Evolutionary conservation across 1,140 invertebrate species (phyloP), one percentile per base, ranked within the genome.

Genomic region (Dreissena rostriformis): DNA sequence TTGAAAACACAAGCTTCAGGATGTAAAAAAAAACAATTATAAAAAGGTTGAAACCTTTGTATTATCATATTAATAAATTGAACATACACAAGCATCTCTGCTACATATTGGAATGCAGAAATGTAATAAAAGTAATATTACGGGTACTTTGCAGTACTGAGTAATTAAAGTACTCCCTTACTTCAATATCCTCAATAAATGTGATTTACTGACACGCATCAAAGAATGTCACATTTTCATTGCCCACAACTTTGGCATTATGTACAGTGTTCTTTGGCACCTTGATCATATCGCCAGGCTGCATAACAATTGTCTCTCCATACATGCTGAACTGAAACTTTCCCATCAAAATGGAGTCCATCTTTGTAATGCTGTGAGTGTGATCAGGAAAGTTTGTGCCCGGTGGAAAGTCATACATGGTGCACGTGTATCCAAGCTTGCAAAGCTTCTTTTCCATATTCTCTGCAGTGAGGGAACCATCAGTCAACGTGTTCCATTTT

Each of bases 251-350:
- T 24, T 79, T 72, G 22, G 91, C 91, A 80, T 88, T 92, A 63
- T 93, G 92, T 4, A 92, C 86, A 39, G 86, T 89, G 28, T 90
- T 83, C 53, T 88, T 89, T 0, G 92, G 92, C 14, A 93, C 90
- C 24, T 92, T 89, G 4, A 93, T 83, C 85, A 91, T 92, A 53
- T 93, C 91, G 11, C 92, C 92, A n/a, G 92, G 91, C 49, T 90
- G 73, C 66, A 93, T 80, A 6, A 91, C 77, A 39, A 92, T 87
- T 22, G 86, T 87, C 76, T 93, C 85, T 22, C 91, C 91, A 82
- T 88, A 88, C 91, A 93, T 92, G 15, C 66, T 79, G 61, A 93
- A 88, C 77, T 88, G 68, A 76, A 92, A 91, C 57, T 87, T 61
- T 57, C 92, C 91, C 19, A 86, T 86, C 6, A 91, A 66, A 55